Evolutionary conservation across 2,888 invertebrate genomes (phyloP).

Genomic region (Perithous albicinctus): DNA sequence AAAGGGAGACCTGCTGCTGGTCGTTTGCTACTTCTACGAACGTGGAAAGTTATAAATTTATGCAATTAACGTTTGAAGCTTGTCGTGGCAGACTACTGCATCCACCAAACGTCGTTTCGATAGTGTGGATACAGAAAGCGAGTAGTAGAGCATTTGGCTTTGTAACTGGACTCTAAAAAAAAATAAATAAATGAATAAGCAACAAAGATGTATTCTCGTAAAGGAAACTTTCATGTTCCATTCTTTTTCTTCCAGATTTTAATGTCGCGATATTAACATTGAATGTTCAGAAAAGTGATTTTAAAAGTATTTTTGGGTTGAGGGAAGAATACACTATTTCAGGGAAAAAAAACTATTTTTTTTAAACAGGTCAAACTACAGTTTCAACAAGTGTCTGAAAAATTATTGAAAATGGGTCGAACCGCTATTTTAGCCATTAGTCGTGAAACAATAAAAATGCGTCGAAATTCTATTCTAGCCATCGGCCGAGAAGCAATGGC

Average conservation of each 20-base stretch:
- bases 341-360: too few species aligned
- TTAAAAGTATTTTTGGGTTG: too few species aligned
- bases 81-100: neutral
- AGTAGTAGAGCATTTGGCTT: neutral
- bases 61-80: conserved; percentile 45
- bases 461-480: neutral
- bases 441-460: neutral
- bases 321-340: too few species aligned
- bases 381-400: too few species aligned
- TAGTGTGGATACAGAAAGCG: neutral
- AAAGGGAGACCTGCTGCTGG: neutral
- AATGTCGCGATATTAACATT: too few species aligned
- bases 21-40: neutral
- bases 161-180: neutral
- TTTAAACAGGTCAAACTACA: too few species aligned
- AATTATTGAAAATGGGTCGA: too few species aligned
- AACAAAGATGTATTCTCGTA: too few species aligned
- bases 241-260: too few species aligned
- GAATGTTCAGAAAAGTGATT: too few species aligned
- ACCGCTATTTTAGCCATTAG: neutral
- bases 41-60: conserved; percentile 37
- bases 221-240: too few species aligned
- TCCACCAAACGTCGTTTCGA: neutral
- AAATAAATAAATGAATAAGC: too few species aligned
- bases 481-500: neutral